Percentiles rank a stretch among this genome's conserved stretches.
phyloP scores from a whole-genome alignment of 1,140 invertebrate species.

The Atta colombica region DNA sequence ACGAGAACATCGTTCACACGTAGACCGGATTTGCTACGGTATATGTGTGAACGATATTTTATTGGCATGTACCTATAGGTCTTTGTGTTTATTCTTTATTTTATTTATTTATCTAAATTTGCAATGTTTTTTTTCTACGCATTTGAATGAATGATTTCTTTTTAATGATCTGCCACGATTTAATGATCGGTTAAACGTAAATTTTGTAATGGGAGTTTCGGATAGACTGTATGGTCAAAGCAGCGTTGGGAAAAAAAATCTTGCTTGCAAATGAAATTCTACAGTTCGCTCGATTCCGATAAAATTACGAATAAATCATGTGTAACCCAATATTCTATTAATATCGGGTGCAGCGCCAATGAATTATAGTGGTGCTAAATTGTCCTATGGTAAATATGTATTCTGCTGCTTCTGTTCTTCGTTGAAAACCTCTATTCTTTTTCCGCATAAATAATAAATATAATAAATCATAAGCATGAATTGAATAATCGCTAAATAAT shows the following conservation, averaged over 20 bases:
- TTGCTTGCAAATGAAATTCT: conserved; percentile 61
- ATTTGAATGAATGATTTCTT: neutral
- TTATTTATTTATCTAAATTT: conserved; percentile 13
- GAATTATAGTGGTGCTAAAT: conserved; percentile 67
- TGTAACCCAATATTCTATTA: conserved; percentile 72
- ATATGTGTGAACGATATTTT: conserved; percentile 5
- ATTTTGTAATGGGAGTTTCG: conserved; percentile 32
- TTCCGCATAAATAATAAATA: conserved; percentile 34
- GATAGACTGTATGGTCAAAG: neutral
- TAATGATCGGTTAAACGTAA: conserved; percentile 40
- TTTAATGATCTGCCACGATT: neutral
- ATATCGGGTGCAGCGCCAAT: conserved; percentile 67
- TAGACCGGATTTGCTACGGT: conserved; percentile 5
- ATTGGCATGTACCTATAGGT: neutral
- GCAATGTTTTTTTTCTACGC: neutral
- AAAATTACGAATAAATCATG: conserved; percentile 74
- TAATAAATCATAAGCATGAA: neutral
- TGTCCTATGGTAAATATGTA: conserved; percentile 61
- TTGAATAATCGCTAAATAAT: conserved; percentile 8
- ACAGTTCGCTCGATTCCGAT: conserved; percentile 48
- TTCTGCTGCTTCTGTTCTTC: neutral
- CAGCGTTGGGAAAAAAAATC: conserved; percentile 13
- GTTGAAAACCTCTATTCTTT: conserved; percentile 19
- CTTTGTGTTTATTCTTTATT: neutral
- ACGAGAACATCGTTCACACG: conserved; percentile 18